phyloP scores from a whole-genome alignment of 37 sponge, comb jelly and placozoan genomes.

The Hormiphora californensis region DNA sequence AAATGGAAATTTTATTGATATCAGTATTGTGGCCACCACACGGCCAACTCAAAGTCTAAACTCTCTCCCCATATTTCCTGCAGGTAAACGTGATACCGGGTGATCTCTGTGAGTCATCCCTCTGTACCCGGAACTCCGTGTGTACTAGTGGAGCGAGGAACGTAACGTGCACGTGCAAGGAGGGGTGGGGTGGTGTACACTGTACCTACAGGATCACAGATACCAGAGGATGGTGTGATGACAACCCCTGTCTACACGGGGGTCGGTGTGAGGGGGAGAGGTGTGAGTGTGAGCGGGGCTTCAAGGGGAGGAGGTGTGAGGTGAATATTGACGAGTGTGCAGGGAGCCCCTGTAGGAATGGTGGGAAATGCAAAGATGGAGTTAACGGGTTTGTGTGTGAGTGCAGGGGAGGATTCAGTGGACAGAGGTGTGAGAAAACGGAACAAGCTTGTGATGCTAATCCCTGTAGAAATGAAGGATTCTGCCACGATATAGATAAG shows the following conservation, averaged over 20 bases:
- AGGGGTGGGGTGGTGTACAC: constrained; percentile 17
- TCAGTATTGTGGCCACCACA: no score
- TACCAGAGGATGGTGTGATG: neutral
- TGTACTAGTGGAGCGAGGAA: neutral
- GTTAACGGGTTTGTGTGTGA: neutral
- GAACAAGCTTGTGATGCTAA: neutral
- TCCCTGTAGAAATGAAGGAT: constrained; percentile 34
- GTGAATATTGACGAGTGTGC: constrained; percentile 44
- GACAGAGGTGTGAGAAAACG: neutral
- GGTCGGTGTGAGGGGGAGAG: neutral
- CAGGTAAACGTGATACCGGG: constrained; percentile 18
- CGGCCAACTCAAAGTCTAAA: no score
- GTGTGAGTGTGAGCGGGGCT: neutral
- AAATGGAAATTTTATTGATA: no score
- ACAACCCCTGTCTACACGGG: constrained; percentile 26
- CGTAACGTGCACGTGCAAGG: constrained; percentile 48
- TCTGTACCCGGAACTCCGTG: neutral
- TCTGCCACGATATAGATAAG: constrained; percentile 14
- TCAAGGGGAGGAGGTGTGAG: neutral
- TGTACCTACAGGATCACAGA: neutral
- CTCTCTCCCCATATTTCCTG: no score
- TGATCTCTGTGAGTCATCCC: neutral
- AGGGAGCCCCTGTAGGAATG: neutral
- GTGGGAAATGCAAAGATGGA: neutral
- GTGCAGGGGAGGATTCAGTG: constrained; percentile 24